A percentile compares a stretch with the other conserved stretches of the same genome.
These are phyloP conservation scores for Anthopleura sola DNA, from an alignment of 64 coral and sea anemone genomes.

Conservation along the genomic window DNA sequence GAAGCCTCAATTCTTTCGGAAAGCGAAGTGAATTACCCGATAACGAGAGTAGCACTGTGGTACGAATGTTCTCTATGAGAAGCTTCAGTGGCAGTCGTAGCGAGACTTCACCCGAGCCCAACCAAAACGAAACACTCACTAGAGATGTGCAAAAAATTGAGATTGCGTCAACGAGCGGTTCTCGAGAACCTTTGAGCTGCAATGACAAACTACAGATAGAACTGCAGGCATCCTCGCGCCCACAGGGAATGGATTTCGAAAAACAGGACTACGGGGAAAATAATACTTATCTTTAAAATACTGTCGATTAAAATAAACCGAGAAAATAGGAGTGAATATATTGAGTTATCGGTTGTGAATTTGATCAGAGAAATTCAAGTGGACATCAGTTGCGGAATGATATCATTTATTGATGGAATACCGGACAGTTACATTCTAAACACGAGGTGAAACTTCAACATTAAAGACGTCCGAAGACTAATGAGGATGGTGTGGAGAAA, in stretches of 20 bases:
- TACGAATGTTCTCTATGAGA: neutral
- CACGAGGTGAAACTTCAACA: no score
- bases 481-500: no score
- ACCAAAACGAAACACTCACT: neutral
- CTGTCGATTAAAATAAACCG: no score
- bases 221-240: neutral
- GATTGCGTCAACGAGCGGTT: neutral
- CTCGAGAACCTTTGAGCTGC: conserved; percentile 7
- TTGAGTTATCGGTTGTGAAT: neutral
- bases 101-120: neutral
- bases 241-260: neutral
- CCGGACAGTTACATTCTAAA: no score
- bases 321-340: no score
- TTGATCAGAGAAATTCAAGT: neutral
- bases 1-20: neutral
- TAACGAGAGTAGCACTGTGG: neutral
- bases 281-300: neutral
- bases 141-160: neutral
- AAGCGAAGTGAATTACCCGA: conserved; percentile 3
- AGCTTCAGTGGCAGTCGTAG: conserved; percentile 3
- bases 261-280: neutral
- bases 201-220: conserved; percentile 12
- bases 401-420: no score
- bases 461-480: no score
- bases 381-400: no score